Base-by-base conservation (phyloP, 2,113 vertebrate genomes). In the Paralichthys olivaceus region DNA sequence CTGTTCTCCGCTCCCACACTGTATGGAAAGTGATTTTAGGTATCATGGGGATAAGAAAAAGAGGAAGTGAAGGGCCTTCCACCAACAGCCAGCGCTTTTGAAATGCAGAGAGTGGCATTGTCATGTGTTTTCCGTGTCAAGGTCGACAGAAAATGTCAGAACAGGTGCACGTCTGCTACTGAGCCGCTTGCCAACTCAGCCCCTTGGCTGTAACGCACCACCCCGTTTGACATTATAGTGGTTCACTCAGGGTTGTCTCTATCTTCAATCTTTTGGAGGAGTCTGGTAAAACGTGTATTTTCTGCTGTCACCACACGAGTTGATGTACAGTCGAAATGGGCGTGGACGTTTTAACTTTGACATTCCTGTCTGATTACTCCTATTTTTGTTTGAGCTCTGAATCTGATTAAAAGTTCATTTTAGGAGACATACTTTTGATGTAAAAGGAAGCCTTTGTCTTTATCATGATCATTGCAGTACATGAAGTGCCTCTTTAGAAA, bases 131-230 rank as follows among this genome's bases (percentile, higher is more conserved):
- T 94, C 89, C 86, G 88, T 90, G 93, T 94, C 93, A 92, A 93
- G 94, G 93, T 94, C 91, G 86, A 88, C 84, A 93, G 88, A 91
- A 93, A 94, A 93, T 93, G 93, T 94, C 93, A 93, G 93, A 95
- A 91, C 94, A 95, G 94, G 93, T 94, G 93, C 79, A 79, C 71
- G 88, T 94, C 93, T 93, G 91, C 92, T 87, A 88, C 91, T 67
- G 86, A 91, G 89, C 83, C 82, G 86, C 88, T 90, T 93, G 93
- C 92, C 91, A 93, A 90, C 88, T 89, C 91, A 93, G 93, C 93
- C 85, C 91, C 84, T 91, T 90, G 79, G 84, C 87, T 87, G 72
- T 83, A 82, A 88, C 91, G 88, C 79, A 47, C 91, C 91, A 86
- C 83, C 86, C 62, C 53, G 78, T 87, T 84, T 93, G 90, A 93